Percentiles rank a stretch among this genome's conserved stretches.
Evolutionary conservation across 2,888 invertebrate species (phyloP).

Genomic region (Pterostichus niger): DNA sequence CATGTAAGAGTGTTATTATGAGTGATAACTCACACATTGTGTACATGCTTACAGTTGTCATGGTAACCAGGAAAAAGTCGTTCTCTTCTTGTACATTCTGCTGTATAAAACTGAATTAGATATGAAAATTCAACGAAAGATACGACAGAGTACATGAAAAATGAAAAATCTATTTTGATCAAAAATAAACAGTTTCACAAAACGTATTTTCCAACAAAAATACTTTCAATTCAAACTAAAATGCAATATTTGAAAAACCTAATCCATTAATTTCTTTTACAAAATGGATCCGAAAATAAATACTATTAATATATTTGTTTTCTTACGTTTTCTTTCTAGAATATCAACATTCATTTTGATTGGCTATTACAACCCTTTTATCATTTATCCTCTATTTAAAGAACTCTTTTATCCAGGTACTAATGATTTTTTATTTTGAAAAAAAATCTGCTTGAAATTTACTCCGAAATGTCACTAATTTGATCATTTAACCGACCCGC

Average conservation of each 20-base stretch:
- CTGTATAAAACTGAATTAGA: slow-evolving; percentile 26
- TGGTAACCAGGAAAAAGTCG: slow-evolving; percentile 4
- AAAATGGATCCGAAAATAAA: no score
- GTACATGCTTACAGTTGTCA: slow-evolving; percentile 19
- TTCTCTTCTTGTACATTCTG: slow-evolving; percentile 7
- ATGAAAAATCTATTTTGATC: slow-evolving; percentile 15
- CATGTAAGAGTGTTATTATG: background rate
- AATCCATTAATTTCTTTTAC: background rate
- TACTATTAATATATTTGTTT: no score
- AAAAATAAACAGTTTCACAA: slow-evolving; percentile 29
- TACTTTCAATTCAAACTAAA: background rate
- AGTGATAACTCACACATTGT: slow-evolving; percentile 11
- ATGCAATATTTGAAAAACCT: background rate
- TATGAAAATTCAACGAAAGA: background rate
- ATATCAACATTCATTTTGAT: no score
- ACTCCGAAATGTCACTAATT: no score
- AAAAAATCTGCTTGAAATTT: no score
- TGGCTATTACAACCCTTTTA: no score
- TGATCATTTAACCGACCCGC: no score
- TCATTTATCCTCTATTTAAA: no score
- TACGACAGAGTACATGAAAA: slow-evolving; percentile 5
- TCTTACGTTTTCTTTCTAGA: no score
- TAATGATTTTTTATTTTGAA: no score
- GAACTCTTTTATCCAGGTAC: no score
- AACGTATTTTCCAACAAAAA: slow-evolving; percentile 1